Conservation (phyloP, 92 coral and sea anemone genomes). For the Zoanthus sansibaricus region DNA sequence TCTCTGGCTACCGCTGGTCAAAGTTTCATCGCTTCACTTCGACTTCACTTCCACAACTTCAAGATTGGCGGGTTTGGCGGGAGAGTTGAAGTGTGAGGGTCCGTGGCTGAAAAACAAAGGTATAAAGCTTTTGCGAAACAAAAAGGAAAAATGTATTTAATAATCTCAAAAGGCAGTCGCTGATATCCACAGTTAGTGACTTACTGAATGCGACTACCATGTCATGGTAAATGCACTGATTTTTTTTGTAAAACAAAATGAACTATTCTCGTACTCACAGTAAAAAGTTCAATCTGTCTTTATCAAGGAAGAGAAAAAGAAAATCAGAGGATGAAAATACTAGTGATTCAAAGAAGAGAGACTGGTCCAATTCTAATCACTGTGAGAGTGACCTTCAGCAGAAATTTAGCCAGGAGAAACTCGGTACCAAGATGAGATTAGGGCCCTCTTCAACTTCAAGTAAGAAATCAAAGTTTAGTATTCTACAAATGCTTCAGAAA, state of each 20-base stretch:
- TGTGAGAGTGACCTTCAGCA: background rate
- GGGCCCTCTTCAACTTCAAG: background rate
- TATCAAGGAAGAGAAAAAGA: slow-evolving; percentile 40
- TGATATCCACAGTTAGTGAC: no score
- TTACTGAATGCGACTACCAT: no score
- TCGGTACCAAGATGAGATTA: background rate
- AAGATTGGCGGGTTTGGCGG: no score
- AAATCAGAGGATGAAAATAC: background rate
- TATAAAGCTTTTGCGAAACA: no score
- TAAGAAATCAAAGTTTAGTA: slow-evolving; percentile 10
- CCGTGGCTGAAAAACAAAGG: background rate
- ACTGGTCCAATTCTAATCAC: background rate
- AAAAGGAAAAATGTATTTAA: no score
- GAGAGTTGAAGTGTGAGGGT: background rate
- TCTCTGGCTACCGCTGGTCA: background rate
- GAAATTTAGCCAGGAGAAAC: background rate
- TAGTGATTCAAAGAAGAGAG: background rate
- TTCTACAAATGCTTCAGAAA: slow-evolving; percentile 61
- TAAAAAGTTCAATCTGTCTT: slow-evolving; percentile 4
- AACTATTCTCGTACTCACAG: background rate
- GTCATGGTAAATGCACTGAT: background rate
- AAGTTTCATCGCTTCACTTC: background rate
- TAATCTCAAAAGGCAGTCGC: no score
- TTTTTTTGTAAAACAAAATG: background rate
- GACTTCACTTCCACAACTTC: background rate